Evolutionary conservation across 2,113 vertebrate species (phyloP), one percentile per base, ranked within the genome.

Genomic region (Pantherophis guttatus): DNA sequence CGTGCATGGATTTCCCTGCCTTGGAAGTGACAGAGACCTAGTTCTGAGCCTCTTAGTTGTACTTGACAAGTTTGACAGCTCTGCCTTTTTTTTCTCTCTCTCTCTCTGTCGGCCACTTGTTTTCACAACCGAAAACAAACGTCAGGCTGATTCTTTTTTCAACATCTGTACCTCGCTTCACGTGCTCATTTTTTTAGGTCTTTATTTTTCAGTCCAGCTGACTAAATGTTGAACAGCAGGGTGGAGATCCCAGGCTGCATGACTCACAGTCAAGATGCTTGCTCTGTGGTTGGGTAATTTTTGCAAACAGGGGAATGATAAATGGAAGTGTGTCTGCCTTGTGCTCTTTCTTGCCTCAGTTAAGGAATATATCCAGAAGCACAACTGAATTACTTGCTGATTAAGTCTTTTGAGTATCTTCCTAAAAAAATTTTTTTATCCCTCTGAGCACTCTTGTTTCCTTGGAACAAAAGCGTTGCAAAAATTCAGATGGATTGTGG

Each of bases 41-140:
- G 1, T 93, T 96, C 21, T 93, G 94, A 88, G 53, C 86, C 87
- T 93, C 50, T 39, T 91, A 24, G 13, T 58, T 24, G 75, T 6
- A 3, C 12, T 93, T 58, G 39, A 58, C 29, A 15, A 54, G 2
- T 0, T 88, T 87, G 94, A 23, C 29, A 88, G 87, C 95, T 94
- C 92, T 91, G 65, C 53, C 90, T n/a, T 33, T 85, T 57, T 8
- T 48, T 1, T 44, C 39, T 48, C 44, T 48, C 44, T 48, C n/a
- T 75, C 58, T 94, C 86, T 0, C 10, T 91, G 58, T n/a, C 54
- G 93, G 13, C 59, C 89, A 93, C 57, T 86, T 94, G 0, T 70
- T 94, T 75, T 92, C 87, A 23, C 24, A 59, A 70, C 81, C 48
- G 94, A 86, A 92, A 53, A 44, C 23, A 57, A 53, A 89, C 29